These are phyloP conservation scores for Ectobius pallidus DNA, from an alignment of 2,888 invertebrate genomes.

Conservation along the genomic window DNA sequence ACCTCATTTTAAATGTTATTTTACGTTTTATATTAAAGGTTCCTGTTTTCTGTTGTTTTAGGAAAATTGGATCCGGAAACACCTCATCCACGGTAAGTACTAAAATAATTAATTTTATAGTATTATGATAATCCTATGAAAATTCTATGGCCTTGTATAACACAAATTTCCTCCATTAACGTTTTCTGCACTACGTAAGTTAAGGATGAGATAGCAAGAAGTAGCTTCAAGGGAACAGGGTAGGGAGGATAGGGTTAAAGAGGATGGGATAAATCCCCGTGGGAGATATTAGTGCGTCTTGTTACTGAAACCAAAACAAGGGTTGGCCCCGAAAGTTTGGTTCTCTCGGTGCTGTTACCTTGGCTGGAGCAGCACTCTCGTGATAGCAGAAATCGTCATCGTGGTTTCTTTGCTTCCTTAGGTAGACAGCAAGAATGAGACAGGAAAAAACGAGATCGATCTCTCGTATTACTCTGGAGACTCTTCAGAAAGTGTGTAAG, in stretches of 20 bases:
- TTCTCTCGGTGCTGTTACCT: neutral
- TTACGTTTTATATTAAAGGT: too few relatives aligned
- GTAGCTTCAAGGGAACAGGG: neutral
- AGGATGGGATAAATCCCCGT: neutral
- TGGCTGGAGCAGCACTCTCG: neutral
- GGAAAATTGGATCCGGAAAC: too few relatives aligned
- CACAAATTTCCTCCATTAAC: neutral
- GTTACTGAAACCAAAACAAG: constrained; percentile 29
- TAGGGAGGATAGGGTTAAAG: constrained; percentile 1
- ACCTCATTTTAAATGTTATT: too few relatives aligned
- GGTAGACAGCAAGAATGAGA: neutral
- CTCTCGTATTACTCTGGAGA: constrained; percentile 20
- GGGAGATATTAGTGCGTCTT: constrained; percentile 28
- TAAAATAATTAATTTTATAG: too few relatives aligned
- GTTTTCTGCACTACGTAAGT: neutral
- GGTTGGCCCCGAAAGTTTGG: constrained; percentile 15
- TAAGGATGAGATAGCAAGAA: neutral
- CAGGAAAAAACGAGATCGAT: constrained; percentile 15
- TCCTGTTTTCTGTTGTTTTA: too few relatives aligned
- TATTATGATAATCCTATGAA: too few relatives aligned
- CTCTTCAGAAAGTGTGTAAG: neutral
- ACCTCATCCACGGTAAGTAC: too few relatives aligned
- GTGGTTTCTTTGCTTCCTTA: neutral
- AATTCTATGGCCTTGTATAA: too few relatives aligned
- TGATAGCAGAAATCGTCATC: neutral